phyloP scores from a whole-genome alignment of 2,113 vertebrate genomes.

The Cygnus atratus region DNA sequence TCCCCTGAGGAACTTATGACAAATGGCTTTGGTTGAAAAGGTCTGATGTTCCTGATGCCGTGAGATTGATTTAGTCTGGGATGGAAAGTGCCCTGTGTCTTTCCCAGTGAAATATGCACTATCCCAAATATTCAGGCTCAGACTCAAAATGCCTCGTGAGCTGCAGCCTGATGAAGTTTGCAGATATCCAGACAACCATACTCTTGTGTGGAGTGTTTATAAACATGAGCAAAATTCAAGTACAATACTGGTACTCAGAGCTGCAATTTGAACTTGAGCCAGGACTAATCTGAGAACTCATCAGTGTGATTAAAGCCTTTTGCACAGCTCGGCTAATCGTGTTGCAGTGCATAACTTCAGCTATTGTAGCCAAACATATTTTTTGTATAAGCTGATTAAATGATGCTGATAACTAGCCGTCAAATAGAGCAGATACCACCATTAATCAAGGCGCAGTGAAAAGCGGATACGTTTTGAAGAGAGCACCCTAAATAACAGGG shows the following conservation, averaged over 20 bases:
- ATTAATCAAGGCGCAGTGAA: slow-evolving; percentile 21
- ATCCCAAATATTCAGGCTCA: background rate
- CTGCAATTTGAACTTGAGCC: slow-evolving; percentile 25
- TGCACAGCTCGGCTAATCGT: background rate
- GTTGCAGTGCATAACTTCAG: slow-evolving; percentile 12
- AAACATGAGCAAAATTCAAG: slow-evolving; percentile 23
- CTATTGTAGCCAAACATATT: background rate
- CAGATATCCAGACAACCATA: background rate
- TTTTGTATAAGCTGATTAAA: slow-evolving; percentile 53
- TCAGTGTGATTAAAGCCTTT: slow-evolving; percentile 51
- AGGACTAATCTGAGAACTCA: slow-evolving; percentile 33
- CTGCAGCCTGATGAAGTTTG: background rate
- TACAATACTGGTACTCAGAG: slow-evolving; percentile 2
- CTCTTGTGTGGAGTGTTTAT: slow-evolving; percentile 18
- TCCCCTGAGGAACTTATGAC: background rate
- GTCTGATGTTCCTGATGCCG: background rate
- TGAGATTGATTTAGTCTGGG: background rate
- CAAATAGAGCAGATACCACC: slow-evolving; percentile 22
- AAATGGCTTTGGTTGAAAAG: background rate
- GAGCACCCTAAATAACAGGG: background rate
- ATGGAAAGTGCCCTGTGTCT: background rate
- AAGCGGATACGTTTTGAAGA: background rate
- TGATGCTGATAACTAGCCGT: slow-evolving; percentile 18
- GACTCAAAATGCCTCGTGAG: background rate
- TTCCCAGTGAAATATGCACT: background rate